Conservation (phyloP, 2,797 vertebrate genomes). For the Linurgus olivaceus region DNA sequence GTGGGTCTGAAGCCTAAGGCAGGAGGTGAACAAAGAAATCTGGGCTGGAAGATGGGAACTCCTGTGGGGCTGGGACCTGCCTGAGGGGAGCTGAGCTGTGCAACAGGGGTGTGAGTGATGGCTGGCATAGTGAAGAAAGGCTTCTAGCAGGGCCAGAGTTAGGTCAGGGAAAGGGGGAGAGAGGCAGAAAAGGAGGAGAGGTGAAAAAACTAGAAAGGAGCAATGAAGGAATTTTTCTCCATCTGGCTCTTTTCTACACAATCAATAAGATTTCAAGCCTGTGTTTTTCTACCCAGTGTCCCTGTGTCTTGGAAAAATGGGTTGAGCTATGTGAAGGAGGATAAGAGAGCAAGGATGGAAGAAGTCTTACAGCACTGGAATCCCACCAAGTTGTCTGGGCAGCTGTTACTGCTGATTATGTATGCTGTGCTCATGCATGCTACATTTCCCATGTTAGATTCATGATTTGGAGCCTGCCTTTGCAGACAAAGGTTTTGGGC, state of each 20-base stretch:
- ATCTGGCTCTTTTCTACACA: not conserved
- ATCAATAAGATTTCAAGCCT: not conserved
- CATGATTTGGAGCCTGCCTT: conserved; percentile 18
- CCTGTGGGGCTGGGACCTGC: fast-evolving
- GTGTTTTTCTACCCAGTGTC: not conserved
- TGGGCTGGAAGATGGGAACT: not conserved
- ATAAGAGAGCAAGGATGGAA: not conserved
- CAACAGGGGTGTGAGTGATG: not conserved
- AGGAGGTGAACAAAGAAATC: not conserved
- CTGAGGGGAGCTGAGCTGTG: not conserved
- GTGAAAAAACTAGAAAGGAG: not conserved
- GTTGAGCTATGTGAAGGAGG: not conserved
- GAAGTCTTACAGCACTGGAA: conserved; percentile 26
- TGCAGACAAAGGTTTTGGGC: conserved; percentile 7
- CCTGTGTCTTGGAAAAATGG: not conserved
- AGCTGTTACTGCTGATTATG: conserved; percentile 58
- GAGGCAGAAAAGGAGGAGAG: not conserved
- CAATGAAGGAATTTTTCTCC: not conserved
- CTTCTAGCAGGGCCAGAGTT: not conserved
- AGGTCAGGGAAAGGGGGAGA: not conserved
- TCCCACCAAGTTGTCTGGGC: conserved; percentile 46
- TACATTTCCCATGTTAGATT: conserved; percentile 49
- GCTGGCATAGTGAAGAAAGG: not conserved
- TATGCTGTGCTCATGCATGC: conserved; percentile 27
- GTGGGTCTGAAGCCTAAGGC: not conserved